Evolutionary conservation across 1,140 invertebrate genomes (phyloP), one percentile per base, ranked within the genome.

Genomic region (Frieseomelitta varia): DNA sequence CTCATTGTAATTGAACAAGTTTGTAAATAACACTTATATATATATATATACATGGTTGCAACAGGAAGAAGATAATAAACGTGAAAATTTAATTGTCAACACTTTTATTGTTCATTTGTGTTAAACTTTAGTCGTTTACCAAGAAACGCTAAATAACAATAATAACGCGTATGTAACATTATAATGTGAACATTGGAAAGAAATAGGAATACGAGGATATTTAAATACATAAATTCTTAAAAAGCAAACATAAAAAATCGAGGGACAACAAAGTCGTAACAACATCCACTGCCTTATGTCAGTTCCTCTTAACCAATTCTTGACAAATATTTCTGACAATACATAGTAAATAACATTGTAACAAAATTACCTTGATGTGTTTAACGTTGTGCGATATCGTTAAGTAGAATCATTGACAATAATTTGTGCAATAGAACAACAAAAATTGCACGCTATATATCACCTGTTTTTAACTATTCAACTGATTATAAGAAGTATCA

Each of bases 71-170:
- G 30, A 27, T 11, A 47, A 73, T 34, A 1, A 47, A 27, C 63
- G 51, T 34, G 24, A 17, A 39, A 19, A 74, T 73, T 72, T 19
- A 53, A 65, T 81, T 63, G 6, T 88, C 79, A 79, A 88, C 65
- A 82, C 53, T 83, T 88, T 88, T 88, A 88, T 88, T 79, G 17
- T 79, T 53, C 69, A 55, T n/a, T 82, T n/a, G 63, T 84, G 68
- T 78, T 78, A 27, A 84, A 17, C 58, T 56, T 88, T 82, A 65
- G 65, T 79, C 76, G 51, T 85, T 80, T 75, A 79, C 69, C 76
- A 85, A 85, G 75, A 88, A 88, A 19, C 67, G 68, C 30, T 58
- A 83, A 85, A 67, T 88, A 88, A 88, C 75, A 88, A 85, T 75
- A 88, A 68, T 72, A 67, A 80, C 63, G 75, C 75, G 79, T 67